Percentiles rank a stretch among this genome's conserved stretches.
These are phyloP conservation scores for Drosophila borborema DNA, from an alignment of 2,888 invertebrate species.

Conservation along the genomic window DNA sequence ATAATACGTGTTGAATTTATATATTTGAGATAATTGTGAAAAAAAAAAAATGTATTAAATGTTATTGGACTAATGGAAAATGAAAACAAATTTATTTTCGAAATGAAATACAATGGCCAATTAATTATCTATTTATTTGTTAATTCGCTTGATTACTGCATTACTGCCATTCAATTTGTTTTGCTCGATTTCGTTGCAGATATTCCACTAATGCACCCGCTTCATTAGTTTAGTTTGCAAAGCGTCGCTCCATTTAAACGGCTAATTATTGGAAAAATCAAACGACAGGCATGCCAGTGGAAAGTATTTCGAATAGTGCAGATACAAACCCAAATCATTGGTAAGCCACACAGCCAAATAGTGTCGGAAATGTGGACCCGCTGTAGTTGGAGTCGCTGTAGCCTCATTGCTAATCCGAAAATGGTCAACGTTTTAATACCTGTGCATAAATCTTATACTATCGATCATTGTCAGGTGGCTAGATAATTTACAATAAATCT, in stretches of 20 bases:
- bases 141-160: constrained; percentile 4
- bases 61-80: background rate
- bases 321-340: constrained; percentile 27
- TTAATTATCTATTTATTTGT: background rate
- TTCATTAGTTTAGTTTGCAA: constrained; percentile 26
- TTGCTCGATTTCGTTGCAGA: background rate
- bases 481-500: constrained; percentile 78
- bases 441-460: constrained; percentile 68
- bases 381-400: constrained; percentile 6
- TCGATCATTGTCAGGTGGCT: constrained; percentile 74
- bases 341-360: constrained; percentile 25
- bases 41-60: constrained; percentile 1
- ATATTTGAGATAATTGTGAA: background rate
- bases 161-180: background rate
- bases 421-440: constrained; percentile 52
- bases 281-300: constrained; percentile 41
- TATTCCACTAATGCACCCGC: constrained; percentile 60
- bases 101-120: constrained; percentile 4
- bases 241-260: constrained; percentile 62
- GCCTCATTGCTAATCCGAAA: constrained; percentile 20
- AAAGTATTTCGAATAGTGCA: constrained; percentile 35
- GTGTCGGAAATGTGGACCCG: constrained; percentile 14
- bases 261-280: constrained; percentile 64
- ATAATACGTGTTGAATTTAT: background rate
- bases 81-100: background rate